Evolutionary conservation across 2,888 invertebrate species (phyloP).

Genomic region (Buathra laborator): DNA sequence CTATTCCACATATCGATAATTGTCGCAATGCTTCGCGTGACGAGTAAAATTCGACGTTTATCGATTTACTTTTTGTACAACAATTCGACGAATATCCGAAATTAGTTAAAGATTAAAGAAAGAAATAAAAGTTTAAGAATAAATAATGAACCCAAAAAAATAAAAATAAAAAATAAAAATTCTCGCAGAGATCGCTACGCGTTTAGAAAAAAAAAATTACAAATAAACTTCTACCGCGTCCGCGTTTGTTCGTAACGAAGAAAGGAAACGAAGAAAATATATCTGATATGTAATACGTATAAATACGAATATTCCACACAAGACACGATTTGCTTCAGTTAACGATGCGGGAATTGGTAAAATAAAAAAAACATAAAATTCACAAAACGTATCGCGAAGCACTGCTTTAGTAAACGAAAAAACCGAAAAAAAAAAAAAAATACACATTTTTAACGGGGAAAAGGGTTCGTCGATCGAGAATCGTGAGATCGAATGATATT

Average conservation of each 20-base stretch:
- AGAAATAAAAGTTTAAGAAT: constrained; percentile 11
- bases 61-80: constrained; percentile 56
- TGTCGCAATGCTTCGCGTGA: constrained; percentile 45
- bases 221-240: not conserved
- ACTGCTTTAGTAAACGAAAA: not conserved
- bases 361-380: constrained; percentile 17
- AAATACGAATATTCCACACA: constrained; percentile 14
- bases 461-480: constrained; percentile 8
- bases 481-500: constrained; percentile 45
- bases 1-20: constrained; percentile 61
- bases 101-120: constrained; percentile 21
- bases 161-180: constrained; percentile 1
- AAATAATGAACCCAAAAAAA: not conserved
- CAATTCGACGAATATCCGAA: constrained; percentile 50
- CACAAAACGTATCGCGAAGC: constrained; percentile 2
- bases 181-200: constrained; percentile 32
- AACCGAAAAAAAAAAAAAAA: not conserved
- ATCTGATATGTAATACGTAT: constrained; percentile 28
- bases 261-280: constrained; percentile 10
- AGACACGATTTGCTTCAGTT: constrained; percentile 32
- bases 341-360: constrained; percentile 10
- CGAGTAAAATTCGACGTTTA: constrained; percentile 41
- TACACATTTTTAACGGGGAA: not conserved
- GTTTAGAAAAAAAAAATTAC: constrained; percentile 6
- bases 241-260: constrained; percentile 14